Evolutionary conservation across 2,888 invertebrate genomes (phyloP), one percentile per base, ranked within the genome.

Genomic region (Clunio marinus): DNA sequence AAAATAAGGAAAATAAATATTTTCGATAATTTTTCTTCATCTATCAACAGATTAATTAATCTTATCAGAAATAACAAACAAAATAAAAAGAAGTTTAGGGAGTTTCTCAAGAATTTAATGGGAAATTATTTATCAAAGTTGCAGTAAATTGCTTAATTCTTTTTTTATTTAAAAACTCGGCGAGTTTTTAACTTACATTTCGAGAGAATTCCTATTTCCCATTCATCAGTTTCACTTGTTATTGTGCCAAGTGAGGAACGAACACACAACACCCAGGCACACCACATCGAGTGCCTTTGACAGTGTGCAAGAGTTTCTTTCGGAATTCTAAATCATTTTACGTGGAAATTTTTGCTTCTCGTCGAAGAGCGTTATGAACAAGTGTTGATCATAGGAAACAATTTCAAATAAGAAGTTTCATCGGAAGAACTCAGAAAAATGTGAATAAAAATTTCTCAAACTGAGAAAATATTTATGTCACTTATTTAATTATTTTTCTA

Each of bases 311-410:
- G 10, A 41, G 15, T 13, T 13, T 32, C 32, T 32, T n/a, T n/a
- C n/a, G n/a, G n/a, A n/a, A n/a, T n/a, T n/a, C 32, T 13, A 8
- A 51, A 51, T 51, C 15, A 41, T 51, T 51, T n/a, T n/a, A n/a
- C n/a, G n/a, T n/a, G 51, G 51, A 51, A 51, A 17, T 20, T 51
- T 51, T n/a, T n/a, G n/a, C 22, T 51, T 51, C 20, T 32, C 35
- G 35, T 5, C 5, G 22, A 3, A 2, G 17, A 7, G 32, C 32
- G 22, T 13, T 7, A 51, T 51, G 51, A 51, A 51, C 5, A 51
- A 51, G 51, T 51, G 51, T 22, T 51, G 51, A 51, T 51, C n/a
- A 15, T 32, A 32, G 32, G 7, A 32, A 32, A 32, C 35, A 32
- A 32, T 32, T 32, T 32, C 35, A 13, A 5, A 13, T 32, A n/a